Base-by-base conservation (phyloP, 1,140 invertebrate species). In the Drosophila rhopaloa region DNA sequence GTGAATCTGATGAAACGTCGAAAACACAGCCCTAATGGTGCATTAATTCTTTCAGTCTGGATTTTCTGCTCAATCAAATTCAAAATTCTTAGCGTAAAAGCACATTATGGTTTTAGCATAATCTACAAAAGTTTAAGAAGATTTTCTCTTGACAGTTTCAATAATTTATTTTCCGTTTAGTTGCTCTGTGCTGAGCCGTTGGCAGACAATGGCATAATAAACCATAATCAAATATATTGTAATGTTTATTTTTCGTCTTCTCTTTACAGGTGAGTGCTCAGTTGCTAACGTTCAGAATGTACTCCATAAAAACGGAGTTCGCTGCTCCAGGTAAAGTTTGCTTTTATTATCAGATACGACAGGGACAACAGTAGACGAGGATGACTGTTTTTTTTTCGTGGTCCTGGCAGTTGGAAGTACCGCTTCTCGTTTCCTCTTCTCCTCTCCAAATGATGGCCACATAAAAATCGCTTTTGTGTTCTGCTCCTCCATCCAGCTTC, bases 211-310 rank as follows among this genome's bases (percentile, higher is more conserved):
- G 66, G 56, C 72, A 79, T 75, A 88, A 70, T 80, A 89, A 70
- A 66, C 71, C 83, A 83, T 88, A 83, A 88, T 89, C 83, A 88
- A 88, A 86, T 86, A 88, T 83, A 80, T 89, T 88, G 63, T 88
- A 88, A 88, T 88, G 83, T 83, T 88, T 88, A 51, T 88, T 89
- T 79, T 77, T 77, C 63, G 38, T 71, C 55, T 59, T 74, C 65
- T 84, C 72, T 79, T 88, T 88, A 51, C 83, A 89, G 83, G 84
- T 86, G 71, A 86, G 83, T 86, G 65, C 62, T 47, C 29, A 10
- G 35, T 46, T 67, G 51, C 56, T 66, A 57, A 74, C 78, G 67
- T 55, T 58, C 27, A 71, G 59, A 65, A 60, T 51, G 62, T 74
- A 82, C 81, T 79, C 66, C 65, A 79, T 88, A 63, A 72, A 82